Evolutionary conservation across 2,113 vertebrate species (phyloP), one percentile per base, ranked within the genome.

Genomic region (Hippocampus mohnikei): DNA sequence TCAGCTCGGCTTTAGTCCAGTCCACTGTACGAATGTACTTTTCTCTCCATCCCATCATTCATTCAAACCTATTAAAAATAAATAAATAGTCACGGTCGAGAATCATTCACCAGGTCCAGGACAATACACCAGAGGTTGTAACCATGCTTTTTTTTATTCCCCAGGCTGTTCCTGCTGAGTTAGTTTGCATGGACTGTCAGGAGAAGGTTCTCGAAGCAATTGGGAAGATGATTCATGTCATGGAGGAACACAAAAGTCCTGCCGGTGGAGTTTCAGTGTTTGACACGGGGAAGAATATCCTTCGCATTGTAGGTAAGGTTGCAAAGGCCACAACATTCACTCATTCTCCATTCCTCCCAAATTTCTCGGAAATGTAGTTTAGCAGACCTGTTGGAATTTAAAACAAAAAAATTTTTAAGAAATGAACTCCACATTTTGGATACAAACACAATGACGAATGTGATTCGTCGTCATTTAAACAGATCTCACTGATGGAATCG

Each of bases 1-100:
- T 94, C 72, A 93, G 92, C 77, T 90, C 90, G 0, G 92, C 86
- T 6, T 55, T 94, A 75, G 86, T 82, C 1, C 89, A 84, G 59
- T 88, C 90, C 63, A 87, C 87, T 66, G 93, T 93, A 81, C 78
- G 90, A 55, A 61, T 44, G 2, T 44, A 69, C 3, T 9, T 4
- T 44, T n/a, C 18, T 3, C 29, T 58, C 11, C 55, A 23, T 23
- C 21, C 21, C 21, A 23, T 23, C 52, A 27, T 58, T 58, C 5
- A 2, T 58, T 58, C 25, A 25, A 12, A 50, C 48, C 16, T 37
- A 37, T 50, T 13, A 33, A 33, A 37, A 37, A 37, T 6, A 37
- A 37, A 29, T 27, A 27, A 37, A 37, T 37, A 6, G 33, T 37
- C 33, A 37, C 33, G 33, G 1, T 37, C 5, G 33, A 37, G 13